Percentiles rank a stretch among this genome's conserved stretches.
These are phyloP conservation scores for Pachypeltis micranthus DNA, from an alignment of 1,140 invertebrate genomes.

Conservation along the genomic window DNA sequence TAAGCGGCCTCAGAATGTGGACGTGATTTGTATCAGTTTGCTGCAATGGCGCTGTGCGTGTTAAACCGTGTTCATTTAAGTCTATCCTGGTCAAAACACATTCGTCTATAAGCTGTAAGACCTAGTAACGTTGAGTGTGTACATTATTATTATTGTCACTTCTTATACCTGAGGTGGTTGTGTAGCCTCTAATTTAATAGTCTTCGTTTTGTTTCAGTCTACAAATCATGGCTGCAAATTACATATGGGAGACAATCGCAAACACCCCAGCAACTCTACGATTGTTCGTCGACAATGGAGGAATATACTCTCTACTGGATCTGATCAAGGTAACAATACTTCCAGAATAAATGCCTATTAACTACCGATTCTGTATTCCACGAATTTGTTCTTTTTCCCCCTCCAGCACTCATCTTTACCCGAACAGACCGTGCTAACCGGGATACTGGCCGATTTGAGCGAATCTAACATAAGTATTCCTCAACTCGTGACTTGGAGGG, in stretches of 20 bases:
- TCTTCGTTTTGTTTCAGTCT: conserved; percentile 13
- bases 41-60: too few relatives aligned
- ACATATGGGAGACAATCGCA: conserved; percentile 7
- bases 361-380: not conserved
- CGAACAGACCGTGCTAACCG: not conserved
- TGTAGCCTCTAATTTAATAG: too few relatives aligned
- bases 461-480: not conserved
- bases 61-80: too few relatives aligned
- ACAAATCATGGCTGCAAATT: not conserved
- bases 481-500: conserved; percentile 19
- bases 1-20: too few relatives aligned
- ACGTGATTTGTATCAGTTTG: too few relatives aligned
- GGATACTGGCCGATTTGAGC: not conserved
- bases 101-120: too few relatives aligned
- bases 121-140: too few relatives aligned
- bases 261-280: not conserved
- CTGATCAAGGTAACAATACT: conserved; percentile 13
- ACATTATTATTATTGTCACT: too few relatives aligned
- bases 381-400: not conserved
- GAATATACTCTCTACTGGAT: conserved; percentile 10
- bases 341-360: too few relatives aligned
- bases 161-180: too few relatives aligned
- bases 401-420: not conserved
- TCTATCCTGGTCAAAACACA: too few relatives aligned
- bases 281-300: conserved; percentile 2